Base-by-base conservation (phyloP, 2,888 invertebrate genomes). In the Ischnus inquisitorius region DNA sequence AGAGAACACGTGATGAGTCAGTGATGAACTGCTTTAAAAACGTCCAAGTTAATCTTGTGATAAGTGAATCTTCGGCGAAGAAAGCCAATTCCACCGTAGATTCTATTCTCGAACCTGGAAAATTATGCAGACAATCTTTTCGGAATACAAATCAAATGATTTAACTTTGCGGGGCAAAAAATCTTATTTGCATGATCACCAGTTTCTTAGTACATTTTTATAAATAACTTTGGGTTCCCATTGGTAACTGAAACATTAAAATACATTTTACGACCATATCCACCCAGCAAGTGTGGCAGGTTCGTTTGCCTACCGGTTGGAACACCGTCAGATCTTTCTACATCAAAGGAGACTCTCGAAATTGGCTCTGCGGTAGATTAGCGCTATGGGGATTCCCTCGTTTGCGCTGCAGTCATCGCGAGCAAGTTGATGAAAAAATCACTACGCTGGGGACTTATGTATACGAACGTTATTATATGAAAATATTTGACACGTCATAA, bases 11-110 rank as follows among this genome's bases (percentile, higher is more conserved):
- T 22, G 57, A 79, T 22, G 4, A 16, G 14, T 28, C 14, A 39
- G 46, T 41, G 41, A 65, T 12, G 41, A 16, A 72, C 54, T 60
- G 67, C 60, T 28, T 74, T 57, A 64, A 80, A 34, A 62, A 67
- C 41, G 43, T 67, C 65, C 46, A 68, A 72, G n/a, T n/a, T n/a
- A n/a, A n/a, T n/a, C n/a, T n/a, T n/a, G 43, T 51, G 39, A 67
- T 62, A 76, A 79, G 46, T 43, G 12, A 41, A 54, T 46, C 19
- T 25, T 60, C 14, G 65, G 54, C 10, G 54, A 64, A 46, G 43
- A 54, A 65, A 46, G 54, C 19, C 12, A 54, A 54, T 19, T 10
- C 22, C 54, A 22, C 3, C 54, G 22, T 3, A 14, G 22, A 22
- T 12, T 22, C 3, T 54, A 10, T 22, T 3, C 22, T 54, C 54